Evolutionary conservation across 2,888 invertebrate genomes (phyloP).

Genomic region (Artemia sp.): DNA sequence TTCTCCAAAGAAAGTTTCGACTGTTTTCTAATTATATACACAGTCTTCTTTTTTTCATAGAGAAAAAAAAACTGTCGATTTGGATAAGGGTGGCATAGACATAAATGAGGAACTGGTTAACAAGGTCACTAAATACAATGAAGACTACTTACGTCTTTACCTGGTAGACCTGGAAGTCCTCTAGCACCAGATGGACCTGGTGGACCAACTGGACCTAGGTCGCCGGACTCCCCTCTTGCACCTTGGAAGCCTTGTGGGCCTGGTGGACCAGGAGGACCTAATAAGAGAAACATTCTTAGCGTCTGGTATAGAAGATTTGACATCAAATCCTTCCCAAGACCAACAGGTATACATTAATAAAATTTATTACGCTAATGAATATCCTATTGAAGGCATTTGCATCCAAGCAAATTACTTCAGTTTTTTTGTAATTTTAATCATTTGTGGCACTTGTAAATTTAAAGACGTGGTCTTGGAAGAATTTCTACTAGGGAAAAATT

Average conservation of each 20-base stretch:
- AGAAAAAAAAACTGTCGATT: background rate
- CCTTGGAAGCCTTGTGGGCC: constrained; percentile 69
- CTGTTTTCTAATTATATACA: constrained; percentile 14
- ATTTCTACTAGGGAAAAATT: too few species aligned
- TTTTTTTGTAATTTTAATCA: too few species aligned
- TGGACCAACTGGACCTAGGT: constrained; percentile 44
- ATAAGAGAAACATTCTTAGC: background rate
- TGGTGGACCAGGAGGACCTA: constrained; percentile 45
- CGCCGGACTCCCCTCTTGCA: constrained; percentile 44
- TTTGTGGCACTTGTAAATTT: too few species aligned
- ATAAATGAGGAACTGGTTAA: background rate
- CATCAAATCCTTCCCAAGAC: too few species aligned
- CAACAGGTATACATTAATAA: too few species aligned
- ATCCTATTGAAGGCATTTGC: too few species aligned
- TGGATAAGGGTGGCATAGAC: background rate
- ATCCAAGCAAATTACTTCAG: too few species aligned
- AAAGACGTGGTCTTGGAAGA: too few species aligned
- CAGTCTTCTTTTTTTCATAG: constrained; percentile 1
- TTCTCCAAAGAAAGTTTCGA: constrained; percentile 6
- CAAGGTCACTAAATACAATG: background rate
- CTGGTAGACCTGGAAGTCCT: constrained; percentile 50
- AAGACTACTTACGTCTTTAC: constrained; percentile 48
- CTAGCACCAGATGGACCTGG: constrained; percentile 39
- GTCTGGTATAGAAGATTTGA: too few species aligned
- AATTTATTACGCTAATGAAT: too few species aligned